Conservation (phyloP, 2,797 vertebrate species). For the Hydrolagus colliei region DNA sequence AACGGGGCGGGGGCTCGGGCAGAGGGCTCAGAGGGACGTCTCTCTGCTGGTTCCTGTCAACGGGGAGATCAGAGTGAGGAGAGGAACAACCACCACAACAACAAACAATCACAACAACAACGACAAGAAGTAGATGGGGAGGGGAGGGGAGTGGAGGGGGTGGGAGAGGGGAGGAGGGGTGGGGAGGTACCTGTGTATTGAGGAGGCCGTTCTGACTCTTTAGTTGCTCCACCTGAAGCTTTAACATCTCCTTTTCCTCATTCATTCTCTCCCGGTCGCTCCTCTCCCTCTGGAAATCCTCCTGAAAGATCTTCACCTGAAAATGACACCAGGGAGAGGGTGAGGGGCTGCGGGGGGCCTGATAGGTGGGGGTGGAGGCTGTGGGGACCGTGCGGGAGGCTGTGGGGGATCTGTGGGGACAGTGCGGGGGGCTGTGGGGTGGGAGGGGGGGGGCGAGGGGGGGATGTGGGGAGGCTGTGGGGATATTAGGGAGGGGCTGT, state of each 20-base stretch:
- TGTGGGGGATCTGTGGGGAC: no score
- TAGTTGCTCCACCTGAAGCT: constrained; percentile 80
- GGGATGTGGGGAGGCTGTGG: neutral
- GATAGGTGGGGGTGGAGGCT: no score
- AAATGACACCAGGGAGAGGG: no score
- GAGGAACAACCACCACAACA: neutral
- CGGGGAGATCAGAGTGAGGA: neutral
- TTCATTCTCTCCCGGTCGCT: constrained; percentile 95
- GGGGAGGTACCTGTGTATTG: constrained; percentile 68
- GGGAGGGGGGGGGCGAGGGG: neutral
- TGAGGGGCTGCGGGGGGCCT: no score
- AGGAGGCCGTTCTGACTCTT: constrained; percentile 82
- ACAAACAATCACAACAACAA: neutral
- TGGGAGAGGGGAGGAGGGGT: neutral
- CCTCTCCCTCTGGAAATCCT: constrained; percentile 90
- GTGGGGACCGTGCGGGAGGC: no score
- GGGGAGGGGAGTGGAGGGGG: neutral
- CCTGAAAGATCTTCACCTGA: constrained; percentile 96
- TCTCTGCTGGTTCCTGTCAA: constrained; percentile 68
- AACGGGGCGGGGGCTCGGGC: constrained; percentile 49
- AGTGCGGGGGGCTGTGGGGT: neutral
- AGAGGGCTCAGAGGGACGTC: constrained; percentile 68
- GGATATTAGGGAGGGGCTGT: neutral
- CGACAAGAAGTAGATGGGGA: neutral
- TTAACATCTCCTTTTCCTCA: constrained; percentile 92